Evolutionary conservation across 2,888 invertebrate genomes (phyloP).

Genomic region (Sarcophaga caerulescens): DNA sequence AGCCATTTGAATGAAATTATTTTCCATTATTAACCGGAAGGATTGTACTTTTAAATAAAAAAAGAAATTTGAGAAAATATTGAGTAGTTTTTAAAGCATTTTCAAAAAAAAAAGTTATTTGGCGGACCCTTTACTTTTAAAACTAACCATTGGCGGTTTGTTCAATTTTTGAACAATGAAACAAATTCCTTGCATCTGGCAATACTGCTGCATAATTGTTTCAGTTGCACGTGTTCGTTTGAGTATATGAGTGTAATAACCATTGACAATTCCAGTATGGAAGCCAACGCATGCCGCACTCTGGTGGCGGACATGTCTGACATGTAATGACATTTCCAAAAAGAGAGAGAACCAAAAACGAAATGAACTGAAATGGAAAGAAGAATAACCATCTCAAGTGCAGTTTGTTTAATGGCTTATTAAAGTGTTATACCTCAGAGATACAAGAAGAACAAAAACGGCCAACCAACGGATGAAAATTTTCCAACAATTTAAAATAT

Average conservation of each 20-base stretch:
- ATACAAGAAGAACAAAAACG: conserved; percentile 63
- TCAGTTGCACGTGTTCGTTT: not conserved
- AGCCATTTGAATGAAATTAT: no score
- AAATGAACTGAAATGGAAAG: not conserved
- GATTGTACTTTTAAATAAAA: no score
- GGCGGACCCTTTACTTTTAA: no score
- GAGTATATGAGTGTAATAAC: not conserved
- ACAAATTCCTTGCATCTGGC: not conserved
- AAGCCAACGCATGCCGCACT: conserved; percentile 76
- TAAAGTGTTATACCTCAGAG: conserved; percentile 66
- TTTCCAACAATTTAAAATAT: conserved; percentile 57
- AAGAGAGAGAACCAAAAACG: conserved; percentile 52
- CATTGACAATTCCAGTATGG: conserved; percentile 42
- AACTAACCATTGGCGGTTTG: no score
- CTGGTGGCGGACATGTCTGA: conserved; percentile 76
- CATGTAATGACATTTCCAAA: conserved; percentile 59
- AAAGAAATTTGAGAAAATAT: no score
- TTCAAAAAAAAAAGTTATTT: no score
- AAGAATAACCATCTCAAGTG: conserved; percentile 37
- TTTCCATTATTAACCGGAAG: no score
- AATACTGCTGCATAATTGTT: not conserved
- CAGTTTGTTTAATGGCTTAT: conserved; percentile 57
- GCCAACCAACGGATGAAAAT: conserved; percentile 68
- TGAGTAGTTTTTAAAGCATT: no score
- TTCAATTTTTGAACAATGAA: no score